Evolutionary conservation across 2,888 invertebrate species (phyloP).

Genomic region (Caenorhabditis sulstoni): DNA sequence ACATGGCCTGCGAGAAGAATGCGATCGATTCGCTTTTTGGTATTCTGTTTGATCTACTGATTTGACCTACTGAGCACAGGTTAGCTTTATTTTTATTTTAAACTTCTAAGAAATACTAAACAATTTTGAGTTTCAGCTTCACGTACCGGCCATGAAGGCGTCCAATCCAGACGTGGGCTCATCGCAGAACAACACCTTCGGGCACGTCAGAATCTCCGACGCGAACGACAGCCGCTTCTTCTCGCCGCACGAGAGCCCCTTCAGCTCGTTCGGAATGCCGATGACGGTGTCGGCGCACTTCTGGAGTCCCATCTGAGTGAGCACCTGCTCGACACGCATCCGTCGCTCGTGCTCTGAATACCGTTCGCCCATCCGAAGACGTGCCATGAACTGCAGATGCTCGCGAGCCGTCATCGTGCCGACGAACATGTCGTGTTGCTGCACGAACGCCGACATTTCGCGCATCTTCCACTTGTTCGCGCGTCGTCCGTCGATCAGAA

Average conservation of each 20-base stretch:
- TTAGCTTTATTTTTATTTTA: too few relatives aligned
- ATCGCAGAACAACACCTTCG: constrained; percentile 83
- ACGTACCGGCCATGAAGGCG: constrained; percentile 80
- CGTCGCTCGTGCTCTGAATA: constrained; percentile 85
- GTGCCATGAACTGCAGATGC: constrained; percentile 91
- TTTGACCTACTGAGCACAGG: too few relatives aligned
- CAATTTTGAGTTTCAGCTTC: too few relatives aligned
- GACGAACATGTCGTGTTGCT: constrained; percentile 92
- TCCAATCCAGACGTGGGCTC: constrained; percentile 83
- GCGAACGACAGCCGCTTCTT: constrained; percentile 93
- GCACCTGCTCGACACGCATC: constrained; percentile 86
- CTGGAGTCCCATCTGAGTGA: constrained; percentile 84
- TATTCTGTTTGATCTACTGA: too few relatives aligned
- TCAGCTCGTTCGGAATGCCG: constrained; percentile 86
- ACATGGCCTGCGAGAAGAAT: constrained; percentile 63
- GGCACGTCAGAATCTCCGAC: constrained; percentile 86
- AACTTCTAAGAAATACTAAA: too few relatives aligned
- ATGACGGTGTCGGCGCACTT: constrained; percentile 88
- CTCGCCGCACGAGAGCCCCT: constrained; percentile 94
- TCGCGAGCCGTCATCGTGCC: constrained; percentile 90
- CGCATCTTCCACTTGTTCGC: constrained; percentile 70
- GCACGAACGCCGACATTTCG: constrained; percentile 89
- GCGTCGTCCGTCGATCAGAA: constrained; percentile 67
- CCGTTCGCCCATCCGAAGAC: constrained; percentile 88
- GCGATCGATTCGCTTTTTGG: too few relatives aligned